Percentiles rank a stretch among this genome's conserved stretches.
Conservation (phyloP, 1,140 invertebrate species). For the Drosophila murphyi region DNA sequence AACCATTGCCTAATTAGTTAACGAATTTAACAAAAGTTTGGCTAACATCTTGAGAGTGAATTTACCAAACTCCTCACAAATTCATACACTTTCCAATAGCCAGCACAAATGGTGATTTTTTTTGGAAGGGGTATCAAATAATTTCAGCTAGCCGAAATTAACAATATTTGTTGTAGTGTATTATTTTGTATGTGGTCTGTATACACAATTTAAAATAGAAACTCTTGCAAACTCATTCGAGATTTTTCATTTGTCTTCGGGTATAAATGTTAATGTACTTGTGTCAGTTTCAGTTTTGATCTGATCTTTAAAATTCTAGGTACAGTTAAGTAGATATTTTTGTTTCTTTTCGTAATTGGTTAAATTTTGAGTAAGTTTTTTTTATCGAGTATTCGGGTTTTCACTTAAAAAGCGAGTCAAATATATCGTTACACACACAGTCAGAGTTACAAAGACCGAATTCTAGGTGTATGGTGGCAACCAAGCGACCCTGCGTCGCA, state of each 20-base stretch:
- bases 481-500: conserved; percentile 80
- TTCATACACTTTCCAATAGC: conserved; percentile 45
- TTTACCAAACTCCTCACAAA: neutral
- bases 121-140: conserved; percentile 40
- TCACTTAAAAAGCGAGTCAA: conserved; percentile 84
- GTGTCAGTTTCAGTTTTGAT: conserved; percentile 48
- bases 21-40: conserved; percentile 64
- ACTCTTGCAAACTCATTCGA: conserved; percentile 78
- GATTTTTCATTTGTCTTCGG: conserved; percentile 36
- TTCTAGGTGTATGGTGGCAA: conserved; percentile 83
- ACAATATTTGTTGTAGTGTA: conserved; percentile 11
- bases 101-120: neutral
- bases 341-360: conserved; percentile 34
- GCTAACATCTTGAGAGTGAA: conserved; percentile 19
- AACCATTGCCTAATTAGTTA: conserved; percentile 54
- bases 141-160: conserved; percentile 50
- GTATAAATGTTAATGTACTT: conserved; percentile 32
- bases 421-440: conserved; percentile 84
- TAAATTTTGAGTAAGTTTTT: conserved; percentile 24
- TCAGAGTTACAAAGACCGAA: conserved; percentile 84
- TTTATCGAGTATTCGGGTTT: conserved; percentile 48
- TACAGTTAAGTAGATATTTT: conserved; percentile 66
- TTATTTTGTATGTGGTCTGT: conserved; percentile 18
- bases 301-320: conserved; percentile 61
- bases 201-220: conserved; percentile 76